Evolutionary conservation across 2,888 invertebrate genomes (phyloP).

Genomic region (Bedellia somnulentella): DNA sequence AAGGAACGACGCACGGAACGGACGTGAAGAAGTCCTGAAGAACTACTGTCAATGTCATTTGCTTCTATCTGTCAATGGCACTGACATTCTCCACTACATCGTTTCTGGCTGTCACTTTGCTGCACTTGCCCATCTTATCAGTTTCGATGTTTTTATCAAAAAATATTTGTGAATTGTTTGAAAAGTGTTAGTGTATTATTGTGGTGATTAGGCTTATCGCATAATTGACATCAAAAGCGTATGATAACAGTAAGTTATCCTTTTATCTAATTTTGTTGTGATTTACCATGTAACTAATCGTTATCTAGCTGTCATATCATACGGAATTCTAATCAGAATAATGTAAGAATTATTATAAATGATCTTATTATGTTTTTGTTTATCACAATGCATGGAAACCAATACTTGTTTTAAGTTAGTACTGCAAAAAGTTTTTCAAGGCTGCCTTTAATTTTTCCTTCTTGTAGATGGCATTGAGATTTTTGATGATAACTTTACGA

Average conservation of each 20-base stretch:
- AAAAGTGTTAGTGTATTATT: slow-evolving; percentile 1
- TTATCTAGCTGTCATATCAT: too few species aligned
- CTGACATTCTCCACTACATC: too few species aligned
- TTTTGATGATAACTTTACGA: too few species aligned
- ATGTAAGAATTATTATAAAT: slow-evolving; percentile 7
- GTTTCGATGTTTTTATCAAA: slow-evolving; percentile 40
- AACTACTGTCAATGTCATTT: too few species aligned
- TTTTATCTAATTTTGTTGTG: slow-evolving; percentile 18
- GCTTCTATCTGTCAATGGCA: too few species aligned
- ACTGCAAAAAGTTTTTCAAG: background rate
- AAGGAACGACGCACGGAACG: too few species aligned
- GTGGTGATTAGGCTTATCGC: slow-evolving; percentile 49
- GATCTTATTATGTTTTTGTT: background rate
- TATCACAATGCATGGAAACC: too few species aligned
- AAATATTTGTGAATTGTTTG: slow-evolving; percentile 14
- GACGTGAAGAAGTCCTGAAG: too few species aligned
- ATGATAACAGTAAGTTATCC: slow-evolving; percentile 48
- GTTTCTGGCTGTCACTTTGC: too few species aligned
- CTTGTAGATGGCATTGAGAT: too few species aligned
- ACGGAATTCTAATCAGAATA: slow-evolving; percentile 15
- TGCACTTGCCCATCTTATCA: too few species aligned
- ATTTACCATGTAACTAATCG: slow-evolving; percentile 12
- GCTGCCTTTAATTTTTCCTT: too few species aligned
- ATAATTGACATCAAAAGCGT: slow-evolving; percentile 34
- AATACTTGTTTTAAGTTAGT: background rate